Evolutionary conservation across 2,797 vertebrate species (phyloP).

Genomic region (Eospalax fontanierii): DNA sequence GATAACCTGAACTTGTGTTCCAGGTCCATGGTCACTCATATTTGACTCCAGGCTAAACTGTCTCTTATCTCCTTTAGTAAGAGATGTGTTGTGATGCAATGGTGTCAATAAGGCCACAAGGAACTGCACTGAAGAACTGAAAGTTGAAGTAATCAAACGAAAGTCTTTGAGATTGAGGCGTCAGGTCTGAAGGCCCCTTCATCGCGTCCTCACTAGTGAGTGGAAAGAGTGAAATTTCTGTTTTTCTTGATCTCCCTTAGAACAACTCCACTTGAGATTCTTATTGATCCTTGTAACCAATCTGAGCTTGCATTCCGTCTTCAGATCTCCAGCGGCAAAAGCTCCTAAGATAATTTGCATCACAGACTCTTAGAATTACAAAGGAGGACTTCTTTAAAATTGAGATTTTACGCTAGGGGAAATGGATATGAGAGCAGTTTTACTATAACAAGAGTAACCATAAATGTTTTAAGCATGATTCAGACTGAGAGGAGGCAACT

Average conservation of each 20-base stretch:
- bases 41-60: not conserved
- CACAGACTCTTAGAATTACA: slow-evolving; percentile 74
- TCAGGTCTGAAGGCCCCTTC: not conserved
- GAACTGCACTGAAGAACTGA: not conserved
- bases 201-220: not conserved
- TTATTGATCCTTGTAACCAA: slow-evolving; percentile 64
- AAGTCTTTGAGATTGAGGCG: not conserved
- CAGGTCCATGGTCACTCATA: not conserved
- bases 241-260: slow-evolving; percentile 60
- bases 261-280: slow-evolving; percentile 57
- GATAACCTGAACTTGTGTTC: not conserved
- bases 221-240: slow-evolving; percentile 13
- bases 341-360: slow-evolving; percentile 79
- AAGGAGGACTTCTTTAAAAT: slow-evolving; percentile 67
- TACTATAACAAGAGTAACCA: slow-evolving; percentile 74
- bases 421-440: slow-evolving; percentile 76
- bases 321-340: slow-evolving; percentile 73
- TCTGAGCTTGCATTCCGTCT: slow-evolving; percentile 68
- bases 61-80: not conserved
- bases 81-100: not conserved
- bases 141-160: not conserved
- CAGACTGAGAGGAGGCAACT: not conserved
- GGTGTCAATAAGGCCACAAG: not conserved
- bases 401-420: slow-evolving; percentile 55
- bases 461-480: slow-evolving; percentile 83